Conservation (phyloP, 2,113 vertebrate genomes). For the Dicentrarchus labrax region DNA sequence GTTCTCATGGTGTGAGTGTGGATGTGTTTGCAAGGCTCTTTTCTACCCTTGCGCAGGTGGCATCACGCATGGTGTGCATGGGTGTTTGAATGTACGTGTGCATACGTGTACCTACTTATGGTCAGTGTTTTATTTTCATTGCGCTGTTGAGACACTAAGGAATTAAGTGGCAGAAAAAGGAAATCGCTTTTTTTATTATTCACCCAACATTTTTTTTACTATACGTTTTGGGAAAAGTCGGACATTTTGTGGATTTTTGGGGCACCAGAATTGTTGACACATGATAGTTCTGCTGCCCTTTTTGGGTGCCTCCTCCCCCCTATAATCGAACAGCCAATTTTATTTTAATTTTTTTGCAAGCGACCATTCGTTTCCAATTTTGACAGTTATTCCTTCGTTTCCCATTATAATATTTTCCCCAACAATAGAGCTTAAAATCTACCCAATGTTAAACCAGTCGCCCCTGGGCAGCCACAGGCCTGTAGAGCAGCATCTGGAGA, state of each 20-base stretch:
- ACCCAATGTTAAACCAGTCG: background rate
- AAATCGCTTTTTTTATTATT: background rate
- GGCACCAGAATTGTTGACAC: background rate
- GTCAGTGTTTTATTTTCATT: constrained; percentile 76
- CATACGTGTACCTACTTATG: constrained; percentile 62
- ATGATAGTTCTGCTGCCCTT: too few relatives aligned
- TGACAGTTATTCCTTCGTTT: background rate
- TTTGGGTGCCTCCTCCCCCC: too few relatives aligned
- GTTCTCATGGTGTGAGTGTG: constrained; percentile 55
- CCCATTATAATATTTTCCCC: background rate
- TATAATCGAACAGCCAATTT: background rate
- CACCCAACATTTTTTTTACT: background rate
- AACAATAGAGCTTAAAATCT: background rate
- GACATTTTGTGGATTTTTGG: background rate
- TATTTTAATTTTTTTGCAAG: background rate
- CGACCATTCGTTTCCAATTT: background rate
- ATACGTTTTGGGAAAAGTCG: background rate
- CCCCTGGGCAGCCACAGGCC: background rate
- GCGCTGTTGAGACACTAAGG: constrained; percentile 41
- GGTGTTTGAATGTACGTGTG: constrained; percentile 22
- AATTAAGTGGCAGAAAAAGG: background rate
- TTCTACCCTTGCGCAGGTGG: constrained; percentile 54
- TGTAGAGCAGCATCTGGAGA: background rate
- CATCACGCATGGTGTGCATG: constrained; percentile 68
- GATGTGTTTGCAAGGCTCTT: constrained; percentile 45